Base-by-base conservation (phyloP, 2,113 vertebrate species). In the Telmatochromis sp. region DNA sequence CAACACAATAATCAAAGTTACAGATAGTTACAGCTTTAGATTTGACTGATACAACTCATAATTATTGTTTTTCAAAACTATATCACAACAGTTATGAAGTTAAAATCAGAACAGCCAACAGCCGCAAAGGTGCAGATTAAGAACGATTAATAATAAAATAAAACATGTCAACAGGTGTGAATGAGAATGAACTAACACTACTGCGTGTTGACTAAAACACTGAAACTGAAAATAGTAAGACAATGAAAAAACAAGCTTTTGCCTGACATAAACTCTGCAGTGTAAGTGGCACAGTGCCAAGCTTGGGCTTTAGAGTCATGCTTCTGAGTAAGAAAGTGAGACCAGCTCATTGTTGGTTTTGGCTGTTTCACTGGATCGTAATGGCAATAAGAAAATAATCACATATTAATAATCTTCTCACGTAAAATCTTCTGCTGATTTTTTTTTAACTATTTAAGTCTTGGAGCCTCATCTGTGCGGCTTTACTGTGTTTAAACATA, bases 401-500 rank as follows among this genome's bases (percentile, higher is more conserved):
- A 3, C 78, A 14, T 4, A 47, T 35, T 31, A 35, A 2, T 7
- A 26, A 26, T 47, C 31, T 68, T 33, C 26, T 47, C n/a, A n/a
- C n/a, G n/a, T n/a, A n/a, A n/a, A 26, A 26, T 47, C 31, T 68
- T 33, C 26, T 47, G 28, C 28, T 57, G n/a, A 45, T 47, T 15
- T 75, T 65, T 65, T 60, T 45, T 11, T 1, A 73, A 10, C 14
- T 37, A 26, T 42, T 14, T 31, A 23, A 57, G 86, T 89, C 68
- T 90, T 87, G 91, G 90, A 88, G 83, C 63, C 89, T 68, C 88
- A 86, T 94, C 88, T 92, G 91, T 80, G 89, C 87, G 51, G 73
- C 63, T 75, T 89, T 82, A 57, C 85, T 87, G 90, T 26, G 89
- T 88, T 85, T 80, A 89, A 89, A 85, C 54, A 84, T 91, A 23